Percentiles rank a stretch among this genome's conserved stretches.
Evolutionary conservation across 2,888 invertebrate species (phyloP).

Genomic region (Agrilus biguttatus): DNA sequence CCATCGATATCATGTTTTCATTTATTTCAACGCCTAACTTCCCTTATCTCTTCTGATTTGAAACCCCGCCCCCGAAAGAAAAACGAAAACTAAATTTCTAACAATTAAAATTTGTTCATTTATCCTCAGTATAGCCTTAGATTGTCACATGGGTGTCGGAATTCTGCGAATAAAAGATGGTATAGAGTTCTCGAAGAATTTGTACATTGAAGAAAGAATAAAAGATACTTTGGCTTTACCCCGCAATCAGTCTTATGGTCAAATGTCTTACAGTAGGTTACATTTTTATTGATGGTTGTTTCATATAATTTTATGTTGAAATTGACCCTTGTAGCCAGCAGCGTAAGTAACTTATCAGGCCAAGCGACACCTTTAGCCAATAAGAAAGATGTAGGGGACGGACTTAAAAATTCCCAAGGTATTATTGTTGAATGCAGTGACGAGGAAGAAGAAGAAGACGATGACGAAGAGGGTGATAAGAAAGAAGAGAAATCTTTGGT

Average conservation of each 20-base stretch:
- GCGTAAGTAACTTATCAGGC: conserved; percentile 59
- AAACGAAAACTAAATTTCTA: background rate
- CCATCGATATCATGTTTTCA: too few relatives aligned
- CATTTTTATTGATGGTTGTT: background rate
- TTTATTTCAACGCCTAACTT: too few relatives aligned
- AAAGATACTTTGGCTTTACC: conserved; percentile 29
- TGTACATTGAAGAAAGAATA: conserved; percentile 35
- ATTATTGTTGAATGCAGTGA: too few relatives aligned
- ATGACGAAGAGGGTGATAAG: conserved; percentile 24
- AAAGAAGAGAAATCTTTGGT: conserved; percentile 20
- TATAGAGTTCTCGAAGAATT: conserved; percentile 52
- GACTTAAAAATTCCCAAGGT: conserved; percentile 27
- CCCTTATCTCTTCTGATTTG: too few relatives aligned
- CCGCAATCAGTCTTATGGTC: conserved; percentile 44
- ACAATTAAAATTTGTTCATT: background rate
- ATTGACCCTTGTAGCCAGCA: conserved; percentile 45
- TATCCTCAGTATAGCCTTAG: conserved; percentile 69
- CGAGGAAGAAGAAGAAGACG: conserved; percentile 12
- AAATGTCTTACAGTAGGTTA: conserved; percentile 42
- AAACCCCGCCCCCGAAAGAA: too few relatives aligned
- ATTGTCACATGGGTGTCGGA: conserved; percentile 85
- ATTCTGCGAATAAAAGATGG: conserved; percentile 80
- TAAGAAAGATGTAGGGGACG: conserved; percentile 31
- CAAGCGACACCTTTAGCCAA: conserved; percentile 46
- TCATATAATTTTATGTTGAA: background rate